Conservation (phyloP, 2,888 invertebrate species). For the Nemotelus pantherinus region DNA sequence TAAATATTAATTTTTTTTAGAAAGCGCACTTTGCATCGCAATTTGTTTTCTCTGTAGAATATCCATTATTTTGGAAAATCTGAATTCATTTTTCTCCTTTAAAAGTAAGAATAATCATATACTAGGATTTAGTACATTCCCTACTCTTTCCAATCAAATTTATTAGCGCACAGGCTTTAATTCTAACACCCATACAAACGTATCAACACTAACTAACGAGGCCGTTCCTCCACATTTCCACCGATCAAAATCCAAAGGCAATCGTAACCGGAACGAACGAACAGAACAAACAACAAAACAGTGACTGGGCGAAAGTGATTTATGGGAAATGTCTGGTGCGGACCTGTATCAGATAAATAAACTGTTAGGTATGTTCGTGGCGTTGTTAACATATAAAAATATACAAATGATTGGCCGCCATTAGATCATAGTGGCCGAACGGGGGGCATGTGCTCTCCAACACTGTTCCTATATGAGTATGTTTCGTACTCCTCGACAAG, state of each 20-base stretch:
- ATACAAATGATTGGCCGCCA: constrained; percentile 51
- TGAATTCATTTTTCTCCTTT: no score
- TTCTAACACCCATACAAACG: no score
- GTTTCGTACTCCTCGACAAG: neutral
- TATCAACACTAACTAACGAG: neutral
- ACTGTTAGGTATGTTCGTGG: constrained; percentile 50
- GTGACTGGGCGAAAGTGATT: constrained; percentile 48
- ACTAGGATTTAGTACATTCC: no score
- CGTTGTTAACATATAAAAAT: constrained; percentile 51
- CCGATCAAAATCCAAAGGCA: constrained; percentile 12
- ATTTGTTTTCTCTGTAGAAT: no score
- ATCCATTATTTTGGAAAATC: no score
- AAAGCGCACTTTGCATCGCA: no score
- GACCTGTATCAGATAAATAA: constrained; percentile 51
- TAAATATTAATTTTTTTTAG: no score
- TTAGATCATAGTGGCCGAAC: constrained; percentile 42
- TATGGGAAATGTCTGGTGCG: constrained; percentile 49
- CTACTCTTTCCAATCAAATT: no score
- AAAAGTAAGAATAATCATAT: no score
- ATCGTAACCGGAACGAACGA: neutral
- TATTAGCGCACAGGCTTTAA: no score
- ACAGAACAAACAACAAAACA: constrained; percentile 22
- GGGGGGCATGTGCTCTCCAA: neutral
- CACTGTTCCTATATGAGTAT: no score
- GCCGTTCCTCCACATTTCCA: neutral